Base-by-base conservation (phyloP, 2,797 vertebrate genomes). In the Gambusia yucatana region DNA sequence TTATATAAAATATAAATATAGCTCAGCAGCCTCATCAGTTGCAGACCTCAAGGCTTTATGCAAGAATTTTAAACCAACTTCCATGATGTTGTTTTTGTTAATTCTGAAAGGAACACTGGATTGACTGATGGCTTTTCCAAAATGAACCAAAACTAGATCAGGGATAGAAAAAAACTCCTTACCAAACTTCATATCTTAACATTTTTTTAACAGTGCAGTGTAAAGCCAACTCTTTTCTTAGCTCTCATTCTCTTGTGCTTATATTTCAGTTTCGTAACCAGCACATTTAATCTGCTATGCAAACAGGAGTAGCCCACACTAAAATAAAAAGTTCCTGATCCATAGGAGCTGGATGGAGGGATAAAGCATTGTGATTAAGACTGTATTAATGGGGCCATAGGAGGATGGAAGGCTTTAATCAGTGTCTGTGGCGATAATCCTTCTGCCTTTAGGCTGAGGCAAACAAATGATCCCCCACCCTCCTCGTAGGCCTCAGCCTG, bases 301-400 rank as follows among this genome's bases (percentile, higher is more conserved):
- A 96, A 96, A 96, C 93, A 95, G 93, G 92, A 92, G 88, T 84
- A 87, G 79, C 92, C 91, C 91, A 87, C 88, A 89, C 91, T 92
- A 94, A 95, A 96, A 95, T 92, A 92, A 95, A 95, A 61, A 95
- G 93, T 94, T 95, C 92, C 91, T 94, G 92, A 95, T 94, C 94
- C 93, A 92, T 91, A 93, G 94, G 93, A 94, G 92, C 85, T 87
- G 81, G 94, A 94, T 93, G 87, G 87, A 93, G 91, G 95, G 95
- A 96, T 96, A 94, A 96, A 96, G 93, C 94, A 94, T 94, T 95
- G 95, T 96, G 95, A 96, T 96, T 96, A 96, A 96, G 94, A 95
- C 95, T 94, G 95, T 95, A 96, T 96, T 96, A 96, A 96, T 96
- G 93, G 94, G 93, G 94, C 95, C 95, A 95, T 94, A 93, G 95